phyloP scores from a whole-genome alignment of 2,797 vertebrate genomes.

The Sebastes steindachneri region DNA sequence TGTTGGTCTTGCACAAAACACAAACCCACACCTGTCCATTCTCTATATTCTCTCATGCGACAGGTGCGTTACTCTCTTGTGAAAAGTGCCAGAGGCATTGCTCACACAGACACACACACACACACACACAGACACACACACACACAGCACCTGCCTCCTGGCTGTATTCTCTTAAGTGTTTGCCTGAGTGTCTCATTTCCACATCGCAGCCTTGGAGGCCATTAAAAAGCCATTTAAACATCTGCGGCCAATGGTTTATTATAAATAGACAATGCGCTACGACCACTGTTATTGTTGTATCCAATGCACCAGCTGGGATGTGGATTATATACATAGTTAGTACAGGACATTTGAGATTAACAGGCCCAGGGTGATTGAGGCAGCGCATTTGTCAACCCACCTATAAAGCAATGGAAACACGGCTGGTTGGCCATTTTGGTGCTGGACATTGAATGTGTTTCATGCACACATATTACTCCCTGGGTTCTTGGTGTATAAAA shows the following conservation, averaged over 20 bases:
- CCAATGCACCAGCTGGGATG: slow-evolving; percentile 34
- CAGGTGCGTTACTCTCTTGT: slow-evolving; percentile 45
- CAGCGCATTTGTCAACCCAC: slow-evolving; percentile 33
- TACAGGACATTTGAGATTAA: slow-evolving; percentile 31
- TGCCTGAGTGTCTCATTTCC: slow-evolving; percentile 45
- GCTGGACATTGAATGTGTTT: not conserved
- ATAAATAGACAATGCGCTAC: slow-evolving; percentile 62
- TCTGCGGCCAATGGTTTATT: slow-evolving; percentile 64
- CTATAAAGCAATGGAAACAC: not conserved
- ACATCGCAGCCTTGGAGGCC: slow-evolving; percentile 33
- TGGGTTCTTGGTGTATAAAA: not conserved
- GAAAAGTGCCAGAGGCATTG: slow-evolving; percentile 29
- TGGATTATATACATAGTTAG: slow-evolving; percentile 24
- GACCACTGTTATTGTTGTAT: slow-evolving; percentile 34
- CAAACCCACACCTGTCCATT: slow-evolving; percentile 34
- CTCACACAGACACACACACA: slow-evolving; percentile 18
- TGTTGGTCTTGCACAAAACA: not conserved
- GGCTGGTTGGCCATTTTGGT: not conserved
- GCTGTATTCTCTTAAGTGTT: slow-evolving; percentile 52
- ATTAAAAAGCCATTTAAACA: slow-evolving; percentile 70
- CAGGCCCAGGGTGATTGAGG: slow-evolving; percentile 14
- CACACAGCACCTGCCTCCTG: slow-evolving; percentile 35
- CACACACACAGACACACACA: slow-evolving; percentile 11
- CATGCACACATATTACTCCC: not conserved
- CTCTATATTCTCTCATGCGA: slow-evolving; percentile 30